Conservation (phyloP, 2,797 vertebrate genomes). For the Oreochromis mossambicus region DNA sequence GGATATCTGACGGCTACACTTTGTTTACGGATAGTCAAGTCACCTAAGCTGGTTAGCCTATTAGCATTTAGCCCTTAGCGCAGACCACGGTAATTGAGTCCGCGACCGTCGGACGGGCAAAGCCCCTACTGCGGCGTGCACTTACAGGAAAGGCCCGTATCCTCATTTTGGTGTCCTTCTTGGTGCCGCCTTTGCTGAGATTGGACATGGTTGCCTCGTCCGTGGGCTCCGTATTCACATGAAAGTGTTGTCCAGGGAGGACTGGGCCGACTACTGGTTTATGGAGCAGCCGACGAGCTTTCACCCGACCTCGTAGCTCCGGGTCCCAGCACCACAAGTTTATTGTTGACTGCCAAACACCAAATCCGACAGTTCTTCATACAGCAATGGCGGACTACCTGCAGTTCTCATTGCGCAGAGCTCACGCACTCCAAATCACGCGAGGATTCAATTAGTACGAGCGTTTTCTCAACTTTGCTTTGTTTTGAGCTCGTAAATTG, state of each 20-base stretch:
- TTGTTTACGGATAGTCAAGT: constrained; percentile 36
- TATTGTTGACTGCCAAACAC: constrained; percentile 80
- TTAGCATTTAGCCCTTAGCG: constrained; percentile 43
- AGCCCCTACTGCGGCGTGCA: constrained; percentile 56
- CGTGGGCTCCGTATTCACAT: constrained; percentile 77
- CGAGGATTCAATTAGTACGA: constrained; percentile 43
- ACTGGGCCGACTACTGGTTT: constrained; percentile 55
- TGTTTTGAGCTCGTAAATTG: neutral
- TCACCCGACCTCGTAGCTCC: constrained; percentile 70
- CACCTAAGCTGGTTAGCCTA: constrained; percentile 47
- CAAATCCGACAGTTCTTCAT: constrained; percentile 62
- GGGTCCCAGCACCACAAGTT: constrained; percentile 63
- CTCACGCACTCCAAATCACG: constrained; percentile 67
- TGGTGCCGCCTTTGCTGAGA: constrained; percentile 95
- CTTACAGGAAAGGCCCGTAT: constrained; percentile 99
- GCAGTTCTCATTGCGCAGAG: constrained; percentile 84
- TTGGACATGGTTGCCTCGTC: constrained; percentile 89
- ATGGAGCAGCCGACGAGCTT: constrained; percentile 64
- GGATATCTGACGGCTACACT: neutral
- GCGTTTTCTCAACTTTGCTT: neutral
- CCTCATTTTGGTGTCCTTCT: constrained; percentile 99
- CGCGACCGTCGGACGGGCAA: constrained; percentile 7
- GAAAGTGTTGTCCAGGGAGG: constrained; percentile 65
- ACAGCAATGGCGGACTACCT: constrained; percentile 87
- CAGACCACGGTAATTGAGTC: constrained; percentile 69